Percentiles rank a stretch among this genome's conserved stretches.
phyloP scores from a whole-genome alignment of 1,140 invertebrate genomes.

The Atta cephalotes region DNA sequence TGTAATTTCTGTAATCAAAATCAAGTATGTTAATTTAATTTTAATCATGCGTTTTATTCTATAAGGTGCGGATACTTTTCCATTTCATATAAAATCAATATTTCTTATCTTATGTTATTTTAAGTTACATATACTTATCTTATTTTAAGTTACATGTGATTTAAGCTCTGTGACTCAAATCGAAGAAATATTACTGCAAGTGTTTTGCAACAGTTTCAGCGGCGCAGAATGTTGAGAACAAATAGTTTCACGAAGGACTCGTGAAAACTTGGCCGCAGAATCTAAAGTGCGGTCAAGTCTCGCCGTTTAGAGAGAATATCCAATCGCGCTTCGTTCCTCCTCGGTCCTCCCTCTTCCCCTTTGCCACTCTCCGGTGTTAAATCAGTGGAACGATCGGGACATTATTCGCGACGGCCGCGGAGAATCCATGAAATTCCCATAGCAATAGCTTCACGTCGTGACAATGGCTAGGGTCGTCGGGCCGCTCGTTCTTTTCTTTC shows the following conservation, averaged over 20 bases:
- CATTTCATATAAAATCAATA: not conserved
- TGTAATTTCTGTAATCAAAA: not conserved
- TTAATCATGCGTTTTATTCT: not conserved
- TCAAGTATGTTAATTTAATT: not conserved
- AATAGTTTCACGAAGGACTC: constrained; percentile 30
- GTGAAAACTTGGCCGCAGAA: constrained; percentile 50
- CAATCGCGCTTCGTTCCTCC: constrained; percentile 59
- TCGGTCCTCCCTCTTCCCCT: not conserved
- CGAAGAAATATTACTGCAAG: not conserved
- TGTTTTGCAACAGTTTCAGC: constrained; percentile 40
- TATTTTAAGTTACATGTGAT: not conserved
- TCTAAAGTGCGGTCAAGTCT: constrained; percentile 60
- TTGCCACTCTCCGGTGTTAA: constrained; percentile 60
- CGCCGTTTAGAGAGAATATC: constrained; percentile 68
- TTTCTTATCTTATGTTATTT: not conserved
- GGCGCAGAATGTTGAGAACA: constrained; percentile 11
- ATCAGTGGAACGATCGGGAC: constrained; percentile 75
- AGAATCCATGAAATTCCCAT: constrained; percentile 77
- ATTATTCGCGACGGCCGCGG: constrained; percentile 71
- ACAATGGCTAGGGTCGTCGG: constrained; percentile 72
- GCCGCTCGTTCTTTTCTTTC: constrained; percentile 72
- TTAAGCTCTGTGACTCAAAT: not conserved
- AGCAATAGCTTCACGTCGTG: constrained; percentile 72
- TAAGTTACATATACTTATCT: not conserved
- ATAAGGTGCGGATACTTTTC: not conserved